Base-by-base conservation (phyloP, 2,888 invertebrate genomes). In the Leptopilina syphax region DNA sequence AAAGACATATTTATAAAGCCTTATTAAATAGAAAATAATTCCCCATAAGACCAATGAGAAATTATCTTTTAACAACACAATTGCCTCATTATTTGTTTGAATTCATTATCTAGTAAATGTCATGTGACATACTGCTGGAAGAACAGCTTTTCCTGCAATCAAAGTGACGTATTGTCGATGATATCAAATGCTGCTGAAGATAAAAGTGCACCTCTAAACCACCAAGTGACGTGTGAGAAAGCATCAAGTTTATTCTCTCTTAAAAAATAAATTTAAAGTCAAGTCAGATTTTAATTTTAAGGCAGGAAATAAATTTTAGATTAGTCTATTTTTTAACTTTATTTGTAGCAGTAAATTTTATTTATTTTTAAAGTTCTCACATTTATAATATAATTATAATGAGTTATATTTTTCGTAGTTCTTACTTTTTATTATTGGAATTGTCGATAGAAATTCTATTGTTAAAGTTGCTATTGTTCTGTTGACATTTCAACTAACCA, bases 131-230 rank as follows among this genome's bases (percentile, higher is more conserved):
- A 27, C 27, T 50, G 47, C 27, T 27, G 54, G 54, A 70, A 70
- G 50, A 50, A 27, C 24, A 50, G 50, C 27, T 70, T 54, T 27
- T 24, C 67, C 27, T 54, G 50, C 50, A 70, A 70, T 70, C 34
- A 70, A 54, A 70, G 54, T 70, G 70, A 70, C 70, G 10, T 70
- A 50, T 70, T 70, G 50, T 70, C 70, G 70, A 70, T 70, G 54
- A 54, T 70, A 70, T 54, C 70, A 70, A 44, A 70, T 54, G 54
- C 24, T 54, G 54, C 47, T 13, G 8, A 8, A 70, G 70, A 24
- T 63, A 63, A 24, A 63, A 63, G 63, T 63, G 63, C 44, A 8
- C 24, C 24, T 8, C 24, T 12, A 70, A 70, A 54, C 13, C 54
- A 10, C 27, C 27, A 12, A 50, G 12, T 70, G 54, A 8, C 54